A percentile compares a stretch with the other conserved stretches of the same genome.
Evolutionary conservation across 2,113 vertebrate species (phyloP).

Genomic region (Pyxicephalus adspersus): DNA sequence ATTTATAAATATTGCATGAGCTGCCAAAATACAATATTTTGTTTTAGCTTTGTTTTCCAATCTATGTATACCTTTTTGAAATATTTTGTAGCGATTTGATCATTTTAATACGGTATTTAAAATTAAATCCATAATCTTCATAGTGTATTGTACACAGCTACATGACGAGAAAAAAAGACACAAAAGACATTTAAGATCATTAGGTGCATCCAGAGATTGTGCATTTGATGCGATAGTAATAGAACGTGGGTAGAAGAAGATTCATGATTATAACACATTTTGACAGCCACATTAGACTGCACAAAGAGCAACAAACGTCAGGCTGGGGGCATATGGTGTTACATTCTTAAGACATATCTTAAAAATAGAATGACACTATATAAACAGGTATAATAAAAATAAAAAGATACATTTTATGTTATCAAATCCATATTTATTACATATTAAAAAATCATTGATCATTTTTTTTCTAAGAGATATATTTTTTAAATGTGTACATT

Average conservation of each 20-base stretch:
- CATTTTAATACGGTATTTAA: too few relatives aligned
- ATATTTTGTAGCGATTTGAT: too few relatives aligned
- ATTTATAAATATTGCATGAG: too few relatives aligned
- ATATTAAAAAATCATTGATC: too few relatives aligned
- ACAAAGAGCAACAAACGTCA: constrained; percentile 91
- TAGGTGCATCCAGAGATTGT: neutral
- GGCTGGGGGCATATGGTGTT: constrained; percentile 89
- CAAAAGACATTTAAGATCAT: neutral
- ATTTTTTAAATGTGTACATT: too few relatives aligned
- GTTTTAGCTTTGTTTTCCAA: too few relatives aligned
- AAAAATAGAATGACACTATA: constrained; percentile 78
- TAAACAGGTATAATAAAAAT: constrained; percentile 65
- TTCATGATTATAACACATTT: constrained; percentile 87
- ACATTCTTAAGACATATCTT: constrained; percentile 87
- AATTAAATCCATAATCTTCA: too few relatives aligned
- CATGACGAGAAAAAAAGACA: too few relatives aligned
- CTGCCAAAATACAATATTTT: too few relatives aligned
- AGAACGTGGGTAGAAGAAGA: constrained; percentile 67
- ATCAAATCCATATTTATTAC: neutral
- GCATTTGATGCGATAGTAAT: constrained; percentile 49
- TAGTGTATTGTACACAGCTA: too few relatives aligned
- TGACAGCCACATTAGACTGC: constrained; percentile 94
- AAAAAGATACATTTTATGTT: neutral
- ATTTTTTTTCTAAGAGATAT: too few relatives aligned
- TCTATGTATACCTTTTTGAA: too few relatives aligned